Conservation (phyloP, 1,140 invertebrate species). For the Solenopsis invicta region DNA sequence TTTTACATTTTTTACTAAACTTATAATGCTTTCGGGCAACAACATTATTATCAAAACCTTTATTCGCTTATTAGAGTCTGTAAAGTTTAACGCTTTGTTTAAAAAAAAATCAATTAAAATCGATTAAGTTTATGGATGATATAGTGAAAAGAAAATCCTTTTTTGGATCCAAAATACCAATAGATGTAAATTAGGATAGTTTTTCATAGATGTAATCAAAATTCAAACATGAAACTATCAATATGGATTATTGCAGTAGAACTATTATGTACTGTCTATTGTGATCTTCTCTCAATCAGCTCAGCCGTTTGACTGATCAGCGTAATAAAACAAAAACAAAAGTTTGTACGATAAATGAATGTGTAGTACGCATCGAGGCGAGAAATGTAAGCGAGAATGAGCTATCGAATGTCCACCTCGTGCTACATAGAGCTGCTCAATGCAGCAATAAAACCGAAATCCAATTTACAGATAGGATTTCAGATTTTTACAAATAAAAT, state of each 20-base stretch:
- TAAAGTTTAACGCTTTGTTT: too few relatives aligned
- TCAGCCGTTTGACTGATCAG: conserved; percentile 13
- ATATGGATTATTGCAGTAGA: neutral
- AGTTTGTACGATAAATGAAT: conserved; percentile 31
- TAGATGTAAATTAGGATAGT: too few relatives aligned
- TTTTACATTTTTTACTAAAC: too few relatives aligned
- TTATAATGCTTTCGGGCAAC: too few relatives aligned
- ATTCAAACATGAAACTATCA: neutral
- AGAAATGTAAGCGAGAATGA: neutral
- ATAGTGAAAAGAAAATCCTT: too few relatives aligned
- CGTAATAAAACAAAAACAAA: conserved; percentile 1
- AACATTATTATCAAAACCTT: too few relatives aligned
- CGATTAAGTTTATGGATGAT: too few relatives aligned
- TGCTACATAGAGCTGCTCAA: neutral
- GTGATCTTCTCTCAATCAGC: neutral
- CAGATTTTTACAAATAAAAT: conserved; percentile 27
- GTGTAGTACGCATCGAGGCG: neutral
- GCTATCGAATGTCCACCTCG: conserved; percentile 3
- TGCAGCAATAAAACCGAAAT: conserved; percentile 35
- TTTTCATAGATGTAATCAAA: too few relatives aligned
- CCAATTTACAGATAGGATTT: conserved; percentile 38
- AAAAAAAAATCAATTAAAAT: too few relatives aligned
- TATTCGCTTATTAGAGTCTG: too few relatives aligned
- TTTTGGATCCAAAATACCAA: too few relatives aligned
- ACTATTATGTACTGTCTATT: neutral